These are phyloP conservation scores for Eupithecia subfuscata DNA, from an alignment of 2,888 invertebrate species.

Conservation along the genomic window DNA sequence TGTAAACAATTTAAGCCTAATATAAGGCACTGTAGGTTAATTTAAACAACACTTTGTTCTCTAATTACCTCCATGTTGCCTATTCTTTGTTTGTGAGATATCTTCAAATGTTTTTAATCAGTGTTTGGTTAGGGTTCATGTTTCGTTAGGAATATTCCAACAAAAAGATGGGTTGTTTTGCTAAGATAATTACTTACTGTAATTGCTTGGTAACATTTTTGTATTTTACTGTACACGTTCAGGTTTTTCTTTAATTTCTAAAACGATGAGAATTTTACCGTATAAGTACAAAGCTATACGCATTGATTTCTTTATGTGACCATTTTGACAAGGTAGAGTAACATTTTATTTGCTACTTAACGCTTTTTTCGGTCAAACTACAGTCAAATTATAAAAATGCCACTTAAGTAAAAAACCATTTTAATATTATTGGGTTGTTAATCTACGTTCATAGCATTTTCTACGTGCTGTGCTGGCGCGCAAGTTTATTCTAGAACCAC, in stretches of 20 bases:
- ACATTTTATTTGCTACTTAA: too few species aligned
- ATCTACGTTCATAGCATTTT: too few species aligned
- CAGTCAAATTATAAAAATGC: too few species aligned
- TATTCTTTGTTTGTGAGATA: conserved; percentile 40
- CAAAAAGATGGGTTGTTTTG: conserved; percentile 18
- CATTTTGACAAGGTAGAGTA: neutral
- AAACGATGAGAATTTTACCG: neutral
- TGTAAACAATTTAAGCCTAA: conserved; percentile 40
- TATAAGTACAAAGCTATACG: neutral
- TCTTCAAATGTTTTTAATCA: conserved; percentile 38
- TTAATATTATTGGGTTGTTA: too few species aligned
- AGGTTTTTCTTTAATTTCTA: neutral
- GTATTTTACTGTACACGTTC: neutral
- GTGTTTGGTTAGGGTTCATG: conserved; percentile 28
- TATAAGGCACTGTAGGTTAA: conserved; percentile 57
- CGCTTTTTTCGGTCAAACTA: too few species aligned
- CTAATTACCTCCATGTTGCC: conserved; percentile 65
- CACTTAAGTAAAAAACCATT: too few species aligned
- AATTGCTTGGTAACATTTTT: neutral
- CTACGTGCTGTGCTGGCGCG: too few species aligned
- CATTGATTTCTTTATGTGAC: neutral
- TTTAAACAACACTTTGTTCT: conserved; percentile 70
- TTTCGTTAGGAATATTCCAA: conserved; percentile 18
- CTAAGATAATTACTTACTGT: neutral
- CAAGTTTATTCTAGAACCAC: neutral